These are phyloP conservation scores for Sorex araneus DNA, from an alignment of 2,113 vertebrate genomes.

Conservation along the genomic window DNA sequence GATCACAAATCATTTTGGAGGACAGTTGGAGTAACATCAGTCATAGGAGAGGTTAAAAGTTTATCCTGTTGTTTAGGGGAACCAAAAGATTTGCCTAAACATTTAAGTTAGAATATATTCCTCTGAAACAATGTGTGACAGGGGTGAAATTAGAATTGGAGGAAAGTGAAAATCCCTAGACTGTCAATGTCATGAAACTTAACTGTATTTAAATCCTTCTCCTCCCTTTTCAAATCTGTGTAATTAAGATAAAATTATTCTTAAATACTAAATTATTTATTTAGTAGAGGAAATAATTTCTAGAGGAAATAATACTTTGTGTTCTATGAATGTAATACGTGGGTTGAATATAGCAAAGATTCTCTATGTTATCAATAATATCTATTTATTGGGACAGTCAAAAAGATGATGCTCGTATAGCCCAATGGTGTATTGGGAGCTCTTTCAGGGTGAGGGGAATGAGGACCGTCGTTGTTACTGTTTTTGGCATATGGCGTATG, in stretches of 20 bases:
- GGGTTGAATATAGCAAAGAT: not conserved
- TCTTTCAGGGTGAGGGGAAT: too few species aligned
- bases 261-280: constrained; percentile 16
- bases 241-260: constrained; percentile 44
- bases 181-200: constrained; percentile 31
- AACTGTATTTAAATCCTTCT: constrained; percentile 17
- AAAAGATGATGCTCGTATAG: constrained; percentile 51
- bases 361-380: constrained; percentile 24
- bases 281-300: too few species aligned
- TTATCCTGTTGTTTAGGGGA: constrained; percentile 10
- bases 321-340: not conserved
- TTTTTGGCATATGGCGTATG: too few species aligned
- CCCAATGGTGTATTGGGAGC: too few species aligned
- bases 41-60: not conserved
- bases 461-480: too few species aligned
- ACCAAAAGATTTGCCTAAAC: constrained; percentile 21
- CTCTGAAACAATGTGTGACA: constrained; percentile 28
- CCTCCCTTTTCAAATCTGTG: not conserved
- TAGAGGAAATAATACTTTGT: not conserved
- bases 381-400: not conserved
- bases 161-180: not conserved
- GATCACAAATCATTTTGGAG: constrained; percentile 1
- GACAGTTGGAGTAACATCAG: constrained; percentile 22
- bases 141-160: constrained; percentile 21
- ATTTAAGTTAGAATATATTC: constrained; percentile 54